A percentile compares a stretch with the other conserved stretches of the same genome.
Conservation (phyloP, 30 jellyfish, hydroid and myxozoan species). For the Aurelia aurita region DNA sequence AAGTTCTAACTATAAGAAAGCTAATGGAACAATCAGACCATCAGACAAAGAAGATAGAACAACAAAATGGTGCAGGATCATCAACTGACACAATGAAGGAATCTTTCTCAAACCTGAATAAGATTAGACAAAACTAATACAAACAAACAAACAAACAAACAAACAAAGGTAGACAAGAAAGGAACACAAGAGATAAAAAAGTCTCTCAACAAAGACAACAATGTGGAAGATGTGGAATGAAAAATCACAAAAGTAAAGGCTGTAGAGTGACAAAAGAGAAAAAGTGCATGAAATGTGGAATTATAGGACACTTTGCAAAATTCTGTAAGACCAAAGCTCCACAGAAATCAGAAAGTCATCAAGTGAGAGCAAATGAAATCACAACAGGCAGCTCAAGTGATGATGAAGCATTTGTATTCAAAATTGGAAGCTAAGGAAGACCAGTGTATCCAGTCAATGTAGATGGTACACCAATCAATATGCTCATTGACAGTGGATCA, state of each 20-base stretch:
- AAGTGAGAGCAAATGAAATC: slow-evolving; percentile 9
- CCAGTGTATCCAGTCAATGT: slow-evolving; percentile 29
- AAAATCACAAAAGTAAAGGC: slow-evolving; percentile 23
- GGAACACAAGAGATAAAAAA: no score
- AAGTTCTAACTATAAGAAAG: slow-evolving; percentile 38
- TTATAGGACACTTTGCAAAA: no score
- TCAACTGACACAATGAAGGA: slow-evolving; percentile 34
- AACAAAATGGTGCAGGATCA: slow-evolving; percentile 48
- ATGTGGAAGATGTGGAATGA: slow-evolving; percentile 53
- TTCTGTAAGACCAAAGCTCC: no score
- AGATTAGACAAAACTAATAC: no score
- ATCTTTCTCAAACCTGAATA: neutral
- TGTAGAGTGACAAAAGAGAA: slow-evolving; percentile 31
- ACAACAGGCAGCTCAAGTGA: slow-evolving; percentile 22
- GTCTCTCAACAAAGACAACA: no score
- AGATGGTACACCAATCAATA: neutral
- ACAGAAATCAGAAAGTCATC: no score
- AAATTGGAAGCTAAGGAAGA: slow-evolving; percentile 15
- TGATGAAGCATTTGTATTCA: slow-evolving; percentile 48
- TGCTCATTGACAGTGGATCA: slow-evolving; percentile 67
- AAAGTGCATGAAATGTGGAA: slow-evolving; percentile 64
- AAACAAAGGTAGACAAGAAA: no score
- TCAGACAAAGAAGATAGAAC: slow-evolving; percentile 39
- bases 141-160: no score
- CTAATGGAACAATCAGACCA: no score